Percentiles rank a stretch among this genome's conserved stretches.
These are phyloP conservation scores for Dicerorhinus sumatrensis DNA, from an alignment of 2,113 vertebrate genomes.

Conservation along the genomic window DNA sequence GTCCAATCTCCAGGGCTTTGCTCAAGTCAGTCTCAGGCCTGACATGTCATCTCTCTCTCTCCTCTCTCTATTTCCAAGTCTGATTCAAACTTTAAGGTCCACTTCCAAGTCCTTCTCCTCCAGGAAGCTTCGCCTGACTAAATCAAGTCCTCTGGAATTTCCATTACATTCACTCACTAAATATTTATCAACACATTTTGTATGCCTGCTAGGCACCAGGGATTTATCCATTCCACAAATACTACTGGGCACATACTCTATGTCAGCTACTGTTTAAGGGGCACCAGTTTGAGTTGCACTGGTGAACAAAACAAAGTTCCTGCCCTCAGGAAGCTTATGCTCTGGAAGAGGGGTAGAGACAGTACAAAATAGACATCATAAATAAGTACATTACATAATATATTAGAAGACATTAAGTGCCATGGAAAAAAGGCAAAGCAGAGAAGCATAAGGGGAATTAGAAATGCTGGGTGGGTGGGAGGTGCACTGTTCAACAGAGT, in stretches of 20 bases:
- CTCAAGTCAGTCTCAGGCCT: neutral
- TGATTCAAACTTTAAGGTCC: neutral
- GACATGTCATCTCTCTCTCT: neutral
- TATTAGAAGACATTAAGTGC: neutral
- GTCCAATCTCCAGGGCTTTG: neutral
- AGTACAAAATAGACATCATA: neutral
- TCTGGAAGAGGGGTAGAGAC: neutral
- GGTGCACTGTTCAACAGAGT: too few relatives aligned
- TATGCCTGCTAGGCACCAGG: neutral
- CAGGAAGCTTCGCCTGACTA: neutral
- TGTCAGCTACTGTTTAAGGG: neutral
- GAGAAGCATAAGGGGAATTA: neutral
- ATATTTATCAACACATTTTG: neutral
- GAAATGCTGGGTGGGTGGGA: neutral
- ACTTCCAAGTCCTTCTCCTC: neutral
- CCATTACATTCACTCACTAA: neutral
- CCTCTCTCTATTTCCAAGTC: neutral
- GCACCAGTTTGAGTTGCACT: neutral
- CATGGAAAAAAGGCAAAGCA: neutral
- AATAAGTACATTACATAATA: neutral
- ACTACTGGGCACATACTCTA: neutral
- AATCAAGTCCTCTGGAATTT: neutral
- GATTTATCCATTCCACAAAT: neutral
- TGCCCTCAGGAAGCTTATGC: neutral
- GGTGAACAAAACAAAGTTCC: neutral